phyloP scores from a whole-genome alignment of 2,888 invertebrate genomes.

The Rhopalosiphum nymphaeae region DNA sequence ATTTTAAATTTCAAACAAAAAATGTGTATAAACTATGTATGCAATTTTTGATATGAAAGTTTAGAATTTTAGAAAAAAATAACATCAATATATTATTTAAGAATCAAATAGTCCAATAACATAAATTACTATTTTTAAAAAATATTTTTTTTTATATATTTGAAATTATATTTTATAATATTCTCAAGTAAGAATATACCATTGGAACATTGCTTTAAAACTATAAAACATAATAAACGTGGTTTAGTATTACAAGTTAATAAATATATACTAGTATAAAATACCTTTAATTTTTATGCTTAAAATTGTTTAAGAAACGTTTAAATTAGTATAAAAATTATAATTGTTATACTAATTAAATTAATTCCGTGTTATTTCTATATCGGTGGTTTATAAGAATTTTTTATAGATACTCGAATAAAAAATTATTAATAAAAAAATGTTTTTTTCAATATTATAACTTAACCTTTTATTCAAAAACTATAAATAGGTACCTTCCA shows the following conservation, averaged over 20 bases:
- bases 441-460: not conserved
- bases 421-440: not conserved
- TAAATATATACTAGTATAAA: not conserved
- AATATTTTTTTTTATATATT: too few relatives aligned
- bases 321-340: not conserved
- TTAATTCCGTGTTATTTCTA: too few relatives aligned
- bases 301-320: not conserved
- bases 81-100: not conserved
- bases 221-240: not conserved
- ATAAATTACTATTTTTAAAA: not conserved
- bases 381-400: not conserved
- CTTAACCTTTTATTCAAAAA: not conserved
- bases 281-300: not conserved
- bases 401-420: not conserved
- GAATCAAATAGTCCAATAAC: not conserved
- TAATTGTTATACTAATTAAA: not conserved
- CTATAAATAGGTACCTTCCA: not conserved
- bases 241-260: not conserved
- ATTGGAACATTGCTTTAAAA: not conserved
- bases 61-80: not conserved
- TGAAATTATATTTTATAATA: too few relatives aligned
- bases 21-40: not conserved
- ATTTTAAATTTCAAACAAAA: not conserved
- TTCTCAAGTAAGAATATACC: too few relatives aligned
- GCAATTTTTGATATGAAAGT: not conserved